Percentiles rank a stretch among this genome's conserved stretches.
Conservation (phyloP, 1,140 invertebrate species). For the Drosophila equinoxialis region DNA sequence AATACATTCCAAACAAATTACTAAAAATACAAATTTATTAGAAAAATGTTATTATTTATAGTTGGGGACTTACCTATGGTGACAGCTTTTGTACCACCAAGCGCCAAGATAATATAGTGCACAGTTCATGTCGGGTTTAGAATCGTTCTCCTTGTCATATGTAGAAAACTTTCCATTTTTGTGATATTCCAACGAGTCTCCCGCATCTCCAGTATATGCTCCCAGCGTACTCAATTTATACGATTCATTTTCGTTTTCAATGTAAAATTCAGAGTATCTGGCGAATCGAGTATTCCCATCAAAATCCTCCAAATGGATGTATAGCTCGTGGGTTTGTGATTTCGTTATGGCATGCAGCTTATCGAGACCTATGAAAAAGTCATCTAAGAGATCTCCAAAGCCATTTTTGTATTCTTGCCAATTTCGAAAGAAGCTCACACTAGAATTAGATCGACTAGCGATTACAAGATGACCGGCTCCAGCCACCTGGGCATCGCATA, state of each 20-base stretch:
- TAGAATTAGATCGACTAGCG: background rate
- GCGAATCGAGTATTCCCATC: background rate
- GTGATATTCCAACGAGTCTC: conserved; percentile 3
- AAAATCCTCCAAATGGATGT: conserved; percentile 1
- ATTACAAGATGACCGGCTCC: background rate
- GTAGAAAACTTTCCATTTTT: conserved; percentile 15
- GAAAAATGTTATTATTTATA: background rate
- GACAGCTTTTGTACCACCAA: background rate
- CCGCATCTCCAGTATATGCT: conserved; percentile 11
- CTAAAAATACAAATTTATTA: background rate
- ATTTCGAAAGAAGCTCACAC: background rate
- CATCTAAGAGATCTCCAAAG: conserved; percentile 19
- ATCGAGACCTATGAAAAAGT: conserved; percentile 26
- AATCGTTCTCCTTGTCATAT: conserved; percentile 17
- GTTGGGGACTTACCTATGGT: background rate
- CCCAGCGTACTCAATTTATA: conserved; percentile 12
- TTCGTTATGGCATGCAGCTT: conserved; percentile 20
- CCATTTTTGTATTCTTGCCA: conserved; percentile 24
- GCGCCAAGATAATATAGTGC: background rate
- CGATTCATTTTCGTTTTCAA: background rate
- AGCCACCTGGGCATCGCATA: background rate
- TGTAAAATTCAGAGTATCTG: background rate
- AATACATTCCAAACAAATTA: conserved; percentile 7
- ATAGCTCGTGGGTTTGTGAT: conserved; percentile 4
- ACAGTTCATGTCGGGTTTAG: background rate